Evolutionary conservation across 2,113 vertebrate genomes (phyloP).

Genomic region (Thunnus maccoyii): DNA sequence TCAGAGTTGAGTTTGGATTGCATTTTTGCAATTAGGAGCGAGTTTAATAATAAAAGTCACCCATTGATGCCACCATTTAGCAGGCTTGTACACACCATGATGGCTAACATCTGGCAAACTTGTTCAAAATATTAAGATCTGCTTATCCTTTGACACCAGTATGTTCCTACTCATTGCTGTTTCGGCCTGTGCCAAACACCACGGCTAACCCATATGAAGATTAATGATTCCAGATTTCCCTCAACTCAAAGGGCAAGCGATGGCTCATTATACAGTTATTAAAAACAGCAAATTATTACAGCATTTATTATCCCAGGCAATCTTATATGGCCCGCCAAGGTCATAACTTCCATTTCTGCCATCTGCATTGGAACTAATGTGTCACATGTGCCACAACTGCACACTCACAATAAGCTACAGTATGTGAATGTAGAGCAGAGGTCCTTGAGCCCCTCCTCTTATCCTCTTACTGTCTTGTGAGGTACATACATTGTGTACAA

Average conservation of each 20-base stretch:
- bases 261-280: constrained; percentile 79
- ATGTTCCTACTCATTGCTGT: constrained; percentile 63
- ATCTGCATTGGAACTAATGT: constrained; percentile 76
- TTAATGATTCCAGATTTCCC: constrained; percentile 82
- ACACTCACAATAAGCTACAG: constrained; percentile 22
- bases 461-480: constrained; percentile 42
- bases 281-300: constrained; percentile 82
- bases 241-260: constrained; percentile 64
- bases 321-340: constrained; percentile 71
- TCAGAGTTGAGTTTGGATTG: constrained; percentile 75
- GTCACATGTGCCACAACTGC: constrained; percentile 65
- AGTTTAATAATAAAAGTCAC: constrained; percentile 69
- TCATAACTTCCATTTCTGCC: constrained; percentile 81
- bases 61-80: constrained; percentile 68
- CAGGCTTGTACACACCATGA: constrained; percentile 71
- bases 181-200: constrained; percentile 67
- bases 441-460: constrained; percentile 8
- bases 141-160: constrained; percentile 66
- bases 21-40: constrained; percentile 72
- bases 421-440: constrained; percentile 37
- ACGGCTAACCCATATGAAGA: constrained; percentile 67
- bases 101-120: constrained; percentile 80
- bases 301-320: constrained; percentile 75
- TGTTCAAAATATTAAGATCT: constrained; percentile 64
- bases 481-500: constrained; percentile 25